Evolutionary conservation across 2,888 invertebrate species (phyloP).

Genomic region (Phyto melanocephala): DNA sequence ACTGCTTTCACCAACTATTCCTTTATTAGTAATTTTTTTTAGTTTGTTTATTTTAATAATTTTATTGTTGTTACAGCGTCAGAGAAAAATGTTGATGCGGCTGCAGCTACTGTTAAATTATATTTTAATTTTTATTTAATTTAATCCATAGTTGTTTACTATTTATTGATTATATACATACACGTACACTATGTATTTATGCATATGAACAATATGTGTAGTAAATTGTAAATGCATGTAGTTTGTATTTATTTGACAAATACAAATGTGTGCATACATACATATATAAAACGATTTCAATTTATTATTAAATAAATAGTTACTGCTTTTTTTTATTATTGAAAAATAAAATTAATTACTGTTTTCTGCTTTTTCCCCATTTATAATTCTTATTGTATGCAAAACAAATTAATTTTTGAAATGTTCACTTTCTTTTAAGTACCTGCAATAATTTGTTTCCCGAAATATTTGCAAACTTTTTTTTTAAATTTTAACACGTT

Average conservation of each 20-base stretch:
- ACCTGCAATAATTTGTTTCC: background rate
- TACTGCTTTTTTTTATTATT: background rate
- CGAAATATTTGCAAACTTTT: background rate
- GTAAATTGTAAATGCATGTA: no score
- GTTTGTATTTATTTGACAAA: no score
- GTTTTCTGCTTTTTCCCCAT: no score
- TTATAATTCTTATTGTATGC: no score
- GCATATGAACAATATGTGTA: background rate
- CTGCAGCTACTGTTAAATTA: background rate
- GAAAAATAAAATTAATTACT: background rate
- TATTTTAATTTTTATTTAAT: conserved; percentile 28
- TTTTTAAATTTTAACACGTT: background rate
- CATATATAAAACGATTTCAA: background rate
- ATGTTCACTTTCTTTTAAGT: background rate
- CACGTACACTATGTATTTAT: background rate
- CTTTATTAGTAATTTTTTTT: background rate
- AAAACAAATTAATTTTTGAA: background rate
- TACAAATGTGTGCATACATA: background rate
- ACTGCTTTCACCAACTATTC: no score
- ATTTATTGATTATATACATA: conserved; percentile 6
- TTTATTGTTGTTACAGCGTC: conserved; percentile 32
- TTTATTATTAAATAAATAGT: background rate
- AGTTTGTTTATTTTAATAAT: conserved; percentile 41
- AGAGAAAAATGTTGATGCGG: background rate
- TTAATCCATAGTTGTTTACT: conserved; percentile 28